Evolutionary conservation across 2,797 vertebrate species (phyloP), one percentile per base, ranked within the genome.

Genomic region (Alca torda): DNA sequence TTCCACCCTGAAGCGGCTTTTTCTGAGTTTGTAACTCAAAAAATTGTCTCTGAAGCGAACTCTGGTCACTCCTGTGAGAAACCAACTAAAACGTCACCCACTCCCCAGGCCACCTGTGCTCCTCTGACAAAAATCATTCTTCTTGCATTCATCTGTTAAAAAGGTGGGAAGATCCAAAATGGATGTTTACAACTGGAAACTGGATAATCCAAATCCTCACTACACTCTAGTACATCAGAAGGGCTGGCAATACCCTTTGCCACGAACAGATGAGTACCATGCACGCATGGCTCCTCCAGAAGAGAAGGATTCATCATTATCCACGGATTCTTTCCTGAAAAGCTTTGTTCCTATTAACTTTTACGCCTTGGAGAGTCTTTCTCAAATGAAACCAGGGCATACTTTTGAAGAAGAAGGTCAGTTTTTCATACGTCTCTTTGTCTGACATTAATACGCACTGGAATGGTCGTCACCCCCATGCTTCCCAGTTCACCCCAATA

Each of bases 1-100:
- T 94, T 37, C 57, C n/a, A 74, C 23, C 51, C 39, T 54, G 60
- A 43, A 46, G 4, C 0, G 3, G 45, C 24, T 81, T 65, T 57
- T 43, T 68, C 80, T 50, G 26, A 51, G 68, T 61, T 39, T 82
- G 45, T 20, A 72, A 59, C 41, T 70, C 35, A 16, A 33, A 39
- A 86, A 46, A 89, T n/a, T 64, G 24, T 64, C 9, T 85, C 35
- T 70, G 69, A 70, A 84, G 46, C 4, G 2, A 91, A 75, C 50
- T 50, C 31, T 21, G 31, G 30, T 77, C 23, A 4, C n/a, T 68
- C 46, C 30, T 43, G 24, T 37, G 67, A 87, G 64, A 70, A 73
- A 63, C 17, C 23, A 75, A 54, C 57, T 56, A 37, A 37, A 37
- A 24, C 0, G 0, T 16, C 4, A 5, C 39, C 46, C 0, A 0